Evolutionary conservation across 2,113 vertebrate species (phyloP), one percentile per base, ranked within the genome.

Genomic region (Gnathonemus echidnorhynchus): DNA sequence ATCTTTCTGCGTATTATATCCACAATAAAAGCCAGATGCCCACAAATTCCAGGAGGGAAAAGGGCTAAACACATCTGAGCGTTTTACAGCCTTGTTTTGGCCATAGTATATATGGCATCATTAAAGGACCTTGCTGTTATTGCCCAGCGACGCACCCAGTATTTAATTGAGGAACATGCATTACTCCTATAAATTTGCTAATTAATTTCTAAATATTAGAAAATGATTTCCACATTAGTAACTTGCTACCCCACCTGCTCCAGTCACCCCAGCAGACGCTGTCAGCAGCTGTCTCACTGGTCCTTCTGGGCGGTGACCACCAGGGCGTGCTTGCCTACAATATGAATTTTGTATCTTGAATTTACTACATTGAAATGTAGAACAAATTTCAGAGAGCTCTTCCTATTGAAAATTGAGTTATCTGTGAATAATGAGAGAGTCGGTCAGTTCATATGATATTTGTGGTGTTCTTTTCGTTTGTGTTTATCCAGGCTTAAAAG

Each of bases 401-500:
- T 13, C 42, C 11, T 48, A 11, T 49, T n/a, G 0, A n/a, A 1
- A 24, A n/a, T 42, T 3, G 39, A 42, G 39, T 42, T 42, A 8
- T 46, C 24, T 31, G 9, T 9, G 15, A 53, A 56, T 46, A 42
- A 42, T 46, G 19, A n/a, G 50, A 42, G 39, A 35, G 17, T 31
- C 27, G 80, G n/a, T 53, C 42, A 83, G 24, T 31, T 7, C 53
- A 39, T 45, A 17, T 89, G 88, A 50, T 53, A 27, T 35, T 21
- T 56, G 53, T 56, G 19, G 50, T 87, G 13, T 90, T 83, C 45
- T 89, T 90, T 13, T 85, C 19, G 21, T 42, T 24, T 74, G 1
- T 7, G 10, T 90, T 45, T 21, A n/a, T 10, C 46, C 93, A 97
- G 97, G 97, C 93, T 94, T 97, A 88, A 97, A 97, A 95, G 97